Evolutionary conservation across 2,888 invertebrate species (phyloP), one percentile per base, ranked within the genome.

Genomic region (Pterostichus madidus): DNA sequence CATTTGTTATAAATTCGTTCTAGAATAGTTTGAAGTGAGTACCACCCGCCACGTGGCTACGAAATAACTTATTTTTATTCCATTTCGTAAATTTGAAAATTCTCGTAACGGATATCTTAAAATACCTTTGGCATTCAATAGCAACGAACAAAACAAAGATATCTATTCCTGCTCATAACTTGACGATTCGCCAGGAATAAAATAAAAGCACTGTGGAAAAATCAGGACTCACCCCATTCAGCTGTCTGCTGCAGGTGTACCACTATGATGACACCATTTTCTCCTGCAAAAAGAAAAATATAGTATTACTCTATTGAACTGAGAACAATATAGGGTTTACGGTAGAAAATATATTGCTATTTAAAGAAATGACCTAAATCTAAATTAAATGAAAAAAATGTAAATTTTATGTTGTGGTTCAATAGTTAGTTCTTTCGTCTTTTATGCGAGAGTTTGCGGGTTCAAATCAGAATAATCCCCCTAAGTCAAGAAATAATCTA

Each of bases 41-140:
- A n/a, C n/a, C 24, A 24, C 24, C 24, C 24, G 24, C 17, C 59
- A 8, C 24, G 24, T 59, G 59, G 31, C 59, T 11, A 24, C 5
- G 8, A 39, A 39, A 39, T 5, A 8, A 64, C 32, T 64, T 64
- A 64, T 64, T 64, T 64, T 64, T 64, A 64, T 64, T 32, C 10
- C 35, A 64, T 64, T 64, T 64, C 35, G 64, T 64, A 64, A 64
- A 64, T 64, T 64, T 64, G 31, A 35, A 64, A 64, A 64, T 64
- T 64, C 64, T 35, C n/a, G 64, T 13, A 31, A 64, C 64, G 35
- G 32, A 13, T 64, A 44, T 75, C 75, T 53, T 75, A 75, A 75
- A 75, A 75, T 75, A 75, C 52, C 35, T 52, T 53, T 75, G 75
- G 75, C 75, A 75, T 52, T 75, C 75, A 13, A 52, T 75, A 52